phyloP scores from a whole-genome alignment of 2,888 invertebrate species.

The Synergus japonicus region DNA sequence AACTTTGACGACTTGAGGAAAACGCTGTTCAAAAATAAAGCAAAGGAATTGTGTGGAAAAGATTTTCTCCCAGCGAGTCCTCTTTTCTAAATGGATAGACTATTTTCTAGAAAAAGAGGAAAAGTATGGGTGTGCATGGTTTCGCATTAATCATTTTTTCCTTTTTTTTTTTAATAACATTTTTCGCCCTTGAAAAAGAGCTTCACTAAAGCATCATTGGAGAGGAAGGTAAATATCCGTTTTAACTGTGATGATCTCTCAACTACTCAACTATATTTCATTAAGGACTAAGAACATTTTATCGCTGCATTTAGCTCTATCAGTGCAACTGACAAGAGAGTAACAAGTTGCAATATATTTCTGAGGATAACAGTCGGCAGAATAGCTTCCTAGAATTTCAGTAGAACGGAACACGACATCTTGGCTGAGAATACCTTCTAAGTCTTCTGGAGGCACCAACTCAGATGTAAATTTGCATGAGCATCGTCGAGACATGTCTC shows the following conservation, averaged over 20 bases:
- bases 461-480: constrained; percentile 46
- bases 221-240: not conserved
- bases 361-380: constrained; percentile 28
- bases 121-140: too few relatives aligned
- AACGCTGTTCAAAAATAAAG: not conserved
- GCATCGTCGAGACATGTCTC: constrained; percentile 43
- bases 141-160: not conserved
- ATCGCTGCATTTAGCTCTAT: constrained; percentile 22
- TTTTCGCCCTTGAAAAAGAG: not conserved
- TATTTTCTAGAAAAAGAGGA: not conserved
- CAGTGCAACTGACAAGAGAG: constrained; percentile 31
- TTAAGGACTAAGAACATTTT: constrained; percentile 13
- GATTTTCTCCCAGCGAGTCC: not conserved
- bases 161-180: not conserved
- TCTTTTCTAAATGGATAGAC: not conserved
- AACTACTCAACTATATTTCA: constrained; percentile 19
- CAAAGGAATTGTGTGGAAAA: not conserved
- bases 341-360: constrained; percentile 38
- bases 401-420: constrained; percentile 41
- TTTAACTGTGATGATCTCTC: constrained; percentile 1
- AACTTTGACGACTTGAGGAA: constrained; percentile 17
- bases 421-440: constrained; percentile 41
- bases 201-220: not conserved
- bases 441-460: constrained; percentile 35
- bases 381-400: constrained; percentile 34